Evolutionary conservation across 1,140 invertebrate genomes (phyloP).

Genomic region (Ostrea denselamellosa): DNA sequence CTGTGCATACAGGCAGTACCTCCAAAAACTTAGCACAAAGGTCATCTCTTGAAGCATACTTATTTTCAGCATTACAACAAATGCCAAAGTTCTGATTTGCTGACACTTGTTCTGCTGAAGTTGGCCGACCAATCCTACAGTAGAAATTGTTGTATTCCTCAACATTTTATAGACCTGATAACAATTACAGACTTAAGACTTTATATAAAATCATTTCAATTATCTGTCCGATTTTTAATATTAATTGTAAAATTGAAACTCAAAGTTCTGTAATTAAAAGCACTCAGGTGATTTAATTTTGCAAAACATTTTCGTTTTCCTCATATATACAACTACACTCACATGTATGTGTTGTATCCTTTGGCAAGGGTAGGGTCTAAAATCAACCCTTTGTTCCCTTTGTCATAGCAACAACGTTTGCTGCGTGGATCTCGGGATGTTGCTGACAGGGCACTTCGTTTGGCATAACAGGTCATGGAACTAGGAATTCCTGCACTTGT

Average conservation of each 20-base stretch:
- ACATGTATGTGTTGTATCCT: slow-evolving; percentile 36
- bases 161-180: too few relatives aligned
- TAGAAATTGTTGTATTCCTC: too few relatives aligned
- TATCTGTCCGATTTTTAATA: too few relatives aligned
- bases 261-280: too few relatives aligned
- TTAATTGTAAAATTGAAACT: too few relatives aligned
- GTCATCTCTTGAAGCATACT: neutral
- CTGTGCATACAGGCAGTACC: neutral
- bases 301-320: too few relatives aligned
- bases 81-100: neutral
- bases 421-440: neutral
- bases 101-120: neutral
- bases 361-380: neutral
- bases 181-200: too few relatives aligned
- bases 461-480: neutral
- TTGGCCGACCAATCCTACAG: neutral
- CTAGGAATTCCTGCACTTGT: slow-evolving; percentile 3
- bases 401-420: slow-evolving; percentile 33
- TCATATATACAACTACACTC: too few relatives aligned
- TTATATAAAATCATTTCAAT: too few relatives aligned
- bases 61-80: slow-evolving; percentile 17
- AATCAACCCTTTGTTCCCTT: slow-evolving; percentile 3
- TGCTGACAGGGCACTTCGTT: neutral
- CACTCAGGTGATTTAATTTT: too few relatives aligned
- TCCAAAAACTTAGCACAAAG: neutral